Evolutionary conservation across 2,113 vertebrate genomes (phyloP), one percentile per base, ranked within the genome.

Genomic region (Phainopepla nitens): DNA sequence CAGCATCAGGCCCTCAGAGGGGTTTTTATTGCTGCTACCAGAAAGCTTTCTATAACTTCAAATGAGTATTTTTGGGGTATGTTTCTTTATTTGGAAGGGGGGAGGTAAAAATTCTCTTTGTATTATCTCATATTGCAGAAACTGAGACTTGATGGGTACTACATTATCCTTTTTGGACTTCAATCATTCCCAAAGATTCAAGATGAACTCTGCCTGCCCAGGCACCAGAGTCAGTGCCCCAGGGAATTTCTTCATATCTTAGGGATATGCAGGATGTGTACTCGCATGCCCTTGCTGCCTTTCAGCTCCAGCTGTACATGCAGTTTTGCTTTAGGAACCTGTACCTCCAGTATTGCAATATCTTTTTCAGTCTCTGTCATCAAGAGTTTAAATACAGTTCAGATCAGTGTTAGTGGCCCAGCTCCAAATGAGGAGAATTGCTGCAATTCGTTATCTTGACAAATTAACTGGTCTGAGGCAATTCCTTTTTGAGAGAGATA

Each of bases 391-490:
- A 97, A 87, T 73, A 82, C 93, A 96, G 94, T 97, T 97, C 95
- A 97, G 95, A 91, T 86, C 90, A 81, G 88, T 83, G 79, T 96
- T 95, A 93, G 94, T 97, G 96, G 93, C 96, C 94, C 82, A 31
- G 92, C 92, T 97, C 96, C 96, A 96, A 81, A 88, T 3, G 49
- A 88, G 36, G 82, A 79, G 94, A 96, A 93, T 69, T 95, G 95
- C 92, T 88, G 80, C 95, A 93, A 89, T 96, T 97, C 90, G 85
- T 96, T 96, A 96, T 96, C 96, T 97, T 96, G 95, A 96, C 93
- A 96, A 95, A 96, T 97, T 94, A 95, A 96, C 94, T 86, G 76
- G 76, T 94, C 94, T 97, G 96, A 95, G 94, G 96, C 93, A 96
- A 94, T 97, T 96, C 82, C 90, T 96, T 96, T 95, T 64, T 86